phyloP scores from a whole-genome alignment of 2,888 invertebrate species.

The Pollenia angustigena region DNA sequence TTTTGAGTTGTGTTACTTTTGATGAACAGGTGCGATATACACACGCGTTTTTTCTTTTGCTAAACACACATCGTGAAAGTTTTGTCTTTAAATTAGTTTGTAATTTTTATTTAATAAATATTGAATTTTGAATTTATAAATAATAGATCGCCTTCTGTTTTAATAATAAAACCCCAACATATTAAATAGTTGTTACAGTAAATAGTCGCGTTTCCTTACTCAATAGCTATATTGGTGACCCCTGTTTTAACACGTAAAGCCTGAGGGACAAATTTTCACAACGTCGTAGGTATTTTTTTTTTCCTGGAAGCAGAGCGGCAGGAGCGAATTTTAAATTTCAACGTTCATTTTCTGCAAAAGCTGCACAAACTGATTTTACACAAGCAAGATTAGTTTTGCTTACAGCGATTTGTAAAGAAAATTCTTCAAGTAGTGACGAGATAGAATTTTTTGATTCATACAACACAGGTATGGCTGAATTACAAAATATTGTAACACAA shows the following conservation, averaged over 20 bases:
- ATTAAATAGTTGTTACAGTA: too few species aligned
- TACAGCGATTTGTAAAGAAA: not conserved
- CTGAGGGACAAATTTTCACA: not conserved
- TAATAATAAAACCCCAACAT: too few species aligned
- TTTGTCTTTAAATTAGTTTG: too few species aligned
- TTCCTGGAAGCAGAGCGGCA: constrained; percentile 15
- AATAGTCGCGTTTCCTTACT: too few species aligned
- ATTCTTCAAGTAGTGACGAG: not conserved
- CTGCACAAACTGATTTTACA: not conserved
- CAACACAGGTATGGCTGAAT: constrained; percentile 4
- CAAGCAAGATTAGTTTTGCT: not conserved
- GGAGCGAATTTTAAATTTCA: not conserved
- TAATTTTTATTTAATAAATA: too few species aligned
- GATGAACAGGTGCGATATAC: too few species aligned
- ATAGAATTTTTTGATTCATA: constrained; percentile 9
- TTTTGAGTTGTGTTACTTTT: too few species aligned
- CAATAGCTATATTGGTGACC: constrained; percentile 3
- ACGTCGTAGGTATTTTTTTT: not conserved
- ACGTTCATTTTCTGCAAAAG: not conserved
- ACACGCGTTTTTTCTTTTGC: too few species aligned
- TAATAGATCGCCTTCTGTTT: too few species aligned
- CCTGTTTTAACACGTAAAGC: not conserved
- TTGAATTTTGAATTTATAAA: too few species aligned
- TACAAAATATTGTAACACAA: constrained; percentile 18
- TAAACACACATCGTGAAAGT: too few species aligned